Conservation (phyloP, 2,888 invertebrate genomes). For the Clanis bilineata region DNA sequence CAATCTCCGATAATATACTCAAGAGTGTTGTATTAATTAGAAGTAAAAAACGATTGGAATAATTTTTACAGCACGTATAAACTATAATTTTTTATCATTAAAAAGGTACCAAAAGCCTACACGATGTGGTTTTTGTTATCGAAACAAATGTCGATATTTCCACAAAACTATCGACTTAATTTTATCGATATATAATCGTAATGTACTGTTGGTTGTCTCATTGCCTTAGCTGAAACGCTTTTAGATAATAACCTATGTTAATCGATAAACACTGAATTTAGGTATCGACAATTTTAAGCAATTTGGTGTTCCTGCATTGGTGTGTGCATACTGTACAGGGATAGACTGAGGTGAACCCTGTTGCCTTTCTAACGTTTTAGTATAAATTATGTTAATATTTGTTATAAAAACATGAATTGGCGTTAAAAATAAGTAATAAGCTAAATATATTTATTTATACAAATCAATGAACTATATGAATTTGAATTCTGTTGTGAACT, state of each 20-base stretch:
- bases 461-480: slow-evolving; percentile 10
- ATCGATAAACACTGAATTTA: neutral
- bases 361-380: slow-evolving; percentile 3
- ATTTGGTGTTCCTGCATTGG: neutral
- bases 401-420: slow-evolving; percentile 5
- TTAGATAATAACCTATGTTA: slow-evolving; percentile 2
- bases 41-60: neutral
- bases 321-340: slow-evolving; percentile 10
- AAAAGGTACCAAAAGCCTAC: neutral
- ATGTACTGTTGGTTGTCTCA: slow-evolving; percentile 6
- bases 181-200: slow-evolving; percentile 2
- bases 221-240: slow-evolving; percentile 7
- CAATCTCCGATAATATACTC: neutral
- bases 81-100: neutral
- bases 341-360: slow-evolving; percentile 10
- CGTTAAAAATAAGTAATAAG: slow-evolving; percentile 7
- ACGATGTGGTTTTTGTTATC: neutral
- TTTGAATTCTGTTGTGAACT: neutral
- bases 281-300: neutral
- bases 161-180: neutral
- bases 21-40: neutral
- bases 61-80: neutral
- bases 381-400: slow-evolving; percentile 12
- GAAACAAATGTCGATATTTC: neutral
- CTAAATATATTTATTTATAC: slow-evolving; percentile 11